Conservation (phyloP, 2,797 vertebrate species). For the Paratrypauchen microcephalus region DNA sequence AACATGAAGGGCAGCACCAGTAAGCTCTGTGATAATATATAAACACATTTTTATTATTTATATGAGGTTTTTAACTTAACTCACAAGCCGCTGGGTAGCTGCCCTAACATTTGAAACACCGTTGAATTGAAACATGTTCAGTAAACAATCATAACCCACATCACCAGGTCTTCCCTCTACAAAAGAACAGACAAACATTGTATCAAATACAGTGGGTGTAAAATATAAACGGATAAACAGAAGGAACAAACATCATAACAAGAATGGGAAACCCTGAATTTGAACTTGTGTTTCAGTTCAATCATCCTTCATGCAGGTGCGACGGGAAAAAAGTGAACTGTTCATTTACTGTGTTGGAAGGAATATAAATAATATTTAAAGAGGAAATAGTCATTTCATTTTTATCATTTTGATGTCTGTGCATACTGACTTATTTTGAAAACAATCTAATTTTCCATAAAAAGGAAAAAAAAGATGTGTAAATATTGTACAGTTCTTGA, state of each 20-base stretch:
- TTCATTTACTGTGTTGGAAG: constrained; percentile 72
- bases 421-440: constrained; percentile 86
- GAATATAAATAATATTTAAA: constrained; percentile 86
- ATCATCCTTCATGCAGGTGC: constrained; percentile 78
- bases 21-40: constrained; percentile 78
- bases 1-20: constrained; percentile 70
- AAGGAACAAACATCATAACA: constrained; percentile 19
- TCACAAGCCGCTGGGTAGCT: constrained; percentile 74
- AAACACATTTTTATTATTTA: constrained; percentile 87
- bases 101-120: constrained; percentile 75
- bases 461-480: constrained; percentile 76
- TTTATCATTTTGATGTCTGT: constrained; percentile 84
- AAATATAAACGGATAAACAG: constrained; percentile 42
- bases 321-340: constrained; percentile 72
- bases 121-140: constrained; percentile 73
- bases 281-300: constrained; percentile 79
- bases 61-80: constrained; percentile 85
- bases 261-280: constrained; percentile 69
- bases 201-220: constrained; percentile 73
- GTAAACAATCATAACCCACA: constrained; percentile 74
- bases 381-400: constrained; percentile 81
- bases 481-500: constrained; percentile 88
- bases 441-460: constrained; percentile 84
- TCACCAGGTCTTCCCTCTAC: constrained; percentile 76
- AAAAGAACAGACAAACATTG: constrained; percentile 65